phyloP scores from a whole-genome alignment of 1,140 invertebrate species.

The Lordiphosa stackelbergi region DNA sequence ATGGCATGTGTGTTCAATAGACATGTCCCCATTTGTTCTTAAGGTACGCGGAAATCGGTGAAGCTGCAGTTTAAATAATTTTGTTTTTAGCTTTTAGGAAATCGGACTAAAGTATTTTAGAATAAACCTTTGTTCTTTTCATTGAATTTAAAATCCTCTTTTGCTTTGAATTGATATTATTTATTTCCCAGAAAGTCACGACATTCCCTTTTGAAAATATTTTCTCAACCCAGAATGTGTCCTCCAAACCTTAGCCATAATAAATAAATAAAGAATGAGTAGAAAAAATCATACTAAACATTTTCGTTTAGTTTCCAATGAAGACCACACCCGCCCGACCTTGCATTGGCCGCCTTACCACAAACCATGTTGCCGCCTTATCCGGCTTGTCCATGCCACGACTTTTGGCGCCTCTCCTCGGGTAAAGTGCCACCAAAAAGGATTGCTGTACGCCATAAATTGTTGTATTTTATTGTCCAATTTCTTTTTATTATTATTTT shows the following conservation, averaged over 20 bases:
- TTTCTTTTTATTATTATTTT: constrained; percentile 75
- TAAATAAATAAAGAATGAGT: constrained; percentile 59
- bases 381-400: constrained; percentile 38
- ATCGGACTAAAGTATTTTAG: no score
- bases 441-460: constrained; percentile 72
- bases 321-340: constrained; percentile 34
- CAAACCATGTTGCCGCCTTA: constrained; percentile 60
- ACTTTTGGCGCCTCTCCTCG: constrained; percentile 46
- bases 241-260: constrained; percentile 35
- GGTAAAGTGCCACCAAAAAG: constrained; percentile 61
- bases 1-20: no score
- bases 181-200: no score
- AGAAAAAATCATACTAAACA: constrained; percentile 65
- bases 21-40: no score
- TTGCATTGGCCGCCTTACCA: constrained; percentile 14
- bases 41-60: no score
- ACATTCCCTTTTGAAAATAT: no score
- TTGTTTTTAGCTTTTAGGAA: no score
- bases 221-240: no score
- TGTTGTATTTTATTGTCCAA: constrained; percentile 75
- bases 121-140: no score
- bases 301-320: constrained; percentile 74
- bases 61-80: no score
- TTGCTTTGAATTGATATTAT: no score
- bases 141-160: no score